These are phyloP conservation scores for Ophthalmotilapia sp. DNA, from an alignment of 2,113 vertebrate species.

Conservation along the genomic window DNA sequence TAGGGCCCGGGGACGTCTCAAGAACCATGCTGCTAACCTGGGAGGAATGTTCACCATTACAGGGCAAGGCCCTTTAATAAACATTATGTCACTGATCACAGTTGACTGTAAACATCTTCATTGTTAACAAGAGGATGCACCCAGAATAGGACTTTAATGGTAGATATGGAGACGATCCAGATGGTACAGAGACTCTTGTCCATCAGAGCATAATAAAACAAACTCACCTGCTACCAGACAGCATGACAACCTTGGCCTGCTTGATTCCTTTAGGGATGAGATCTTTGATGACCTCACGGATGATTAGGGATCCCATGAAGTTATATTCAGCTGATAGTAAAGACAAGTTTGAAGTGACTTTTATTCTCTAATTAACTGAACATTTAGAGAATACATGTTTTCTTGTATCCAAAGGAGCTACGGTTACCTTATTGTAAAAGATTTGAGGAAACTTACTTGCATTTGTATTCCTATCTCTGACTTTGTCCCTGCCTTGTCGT, in stretches of 20 bases:
- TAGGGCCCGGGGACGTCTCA: background rate
- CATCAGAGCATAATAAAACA: background rate
- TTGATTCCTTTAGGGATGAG: conserved; percentile 77
- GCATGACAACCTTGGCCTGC: conserved; percentile 76
- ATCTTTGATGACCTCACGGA: conserved; percentile 80
- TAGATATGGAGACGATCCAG: conserved; percentile 7
- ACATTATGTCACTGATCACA: conserved; percentile 47
- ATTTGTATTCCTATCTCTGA: conserved; percentile 39
- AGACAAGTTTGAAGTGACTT: background rate
- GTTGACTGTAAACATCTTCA: conserved; percentile 38
- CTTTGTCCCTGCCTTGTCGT: conserved; percentile 56
- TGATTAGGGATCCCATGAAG: conserved; percentile 80
- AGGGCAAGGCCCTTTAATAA: conserved; percentile 37
- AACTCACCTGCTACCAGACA: conserved; percentile 77
- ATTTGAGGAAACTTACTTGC: conserved; percentile 26
- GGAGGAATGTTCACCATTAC: conserved; percentile 37
- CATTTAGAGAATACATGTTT: background rate
- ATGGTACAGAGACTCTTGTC: conserved; percentile 1
- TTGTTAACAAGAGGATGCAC: conserved; percentile 42
- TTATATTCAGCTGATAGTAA: conserved; percentile 63
- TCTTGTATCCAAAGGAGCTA: background rate
- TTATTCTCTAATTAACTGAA: background rate
- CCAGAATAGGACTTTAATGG: conserved; percentile 44
- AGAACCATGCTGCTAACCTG: conserved; percentile 34
- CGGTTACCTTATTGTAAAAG: background rate